These are phyloP conservation scores for Matsumyia berberina DNA, from an alignment of 2,888 invertebrate species.

Conservation along the genomic window DNA sequence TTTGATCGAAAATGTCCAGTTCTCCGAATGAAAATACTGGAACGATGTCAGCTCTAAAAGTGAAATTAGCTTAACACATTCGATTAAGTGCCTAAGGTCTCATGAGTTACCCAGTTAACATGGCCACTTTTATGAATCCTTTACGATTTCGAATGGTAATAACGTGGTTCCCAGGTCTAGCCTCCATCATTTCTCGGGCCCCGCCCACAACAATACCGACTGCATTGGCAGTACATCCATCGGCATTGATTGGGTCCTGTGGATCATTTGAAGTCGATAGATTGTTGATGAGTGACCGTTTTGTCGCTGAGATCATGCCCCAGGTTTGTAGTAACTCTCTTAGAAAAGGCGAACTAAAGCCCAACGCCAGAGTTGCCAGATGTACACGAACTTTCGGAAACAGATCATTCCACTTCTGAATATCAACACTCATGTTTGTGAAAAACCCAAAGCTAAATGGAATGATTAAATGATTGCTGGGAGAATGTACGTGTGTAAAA, in stretches of 20 bases:
- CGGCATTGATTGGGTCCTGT: constrained; percentile 80
- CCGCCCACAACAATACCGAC: constrained; percentile 94
- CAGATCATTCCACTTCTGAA: constrained; percentile 84
- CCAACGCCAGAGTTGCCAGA: constrained; percentile 89
- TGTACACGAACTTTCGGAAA: constrained; percentile 88
- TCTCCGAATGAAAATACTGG: constrained; percentile 97
- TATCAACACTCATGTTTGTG: constrained; percentile 91
- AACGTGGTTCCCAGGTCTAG: constrained; percentile 90
- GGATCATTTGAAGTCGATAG: constrained; percentile 84
- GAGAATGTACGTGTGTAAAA: neutral
- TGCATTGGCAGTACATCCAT: constrained; percentile 85
- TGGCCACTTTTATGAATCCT: constrained; percentile 90
- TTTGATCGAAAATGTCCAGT: constrained; percentile 92
- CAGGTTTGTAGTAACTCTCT: constrained; percentile 87
- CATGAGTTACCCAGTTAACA: constrained; percentile 89
- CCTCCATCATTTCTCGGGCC: constrained; percentile 93
- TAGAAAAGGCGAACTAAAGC: constrained; percentile 90
- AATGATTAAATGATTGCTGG: neutral
- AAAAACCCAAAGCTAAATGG: constrained; percentile 89
- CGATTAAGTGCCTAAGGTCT: neutral
- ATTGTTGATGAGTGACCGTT: constrained; percentile 79
- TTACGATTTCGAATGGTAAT: constrained; percentile 90
- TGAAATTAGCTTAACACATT: neutral
- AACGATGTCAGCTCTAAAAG: constrained; percentile 90
- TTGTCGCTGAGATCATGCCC: constrained; percentile 86